Evolutionary conservation across 2,888 invertebrate species (phyloP).

Genomic region (Nomada ruficornis): DNA sequence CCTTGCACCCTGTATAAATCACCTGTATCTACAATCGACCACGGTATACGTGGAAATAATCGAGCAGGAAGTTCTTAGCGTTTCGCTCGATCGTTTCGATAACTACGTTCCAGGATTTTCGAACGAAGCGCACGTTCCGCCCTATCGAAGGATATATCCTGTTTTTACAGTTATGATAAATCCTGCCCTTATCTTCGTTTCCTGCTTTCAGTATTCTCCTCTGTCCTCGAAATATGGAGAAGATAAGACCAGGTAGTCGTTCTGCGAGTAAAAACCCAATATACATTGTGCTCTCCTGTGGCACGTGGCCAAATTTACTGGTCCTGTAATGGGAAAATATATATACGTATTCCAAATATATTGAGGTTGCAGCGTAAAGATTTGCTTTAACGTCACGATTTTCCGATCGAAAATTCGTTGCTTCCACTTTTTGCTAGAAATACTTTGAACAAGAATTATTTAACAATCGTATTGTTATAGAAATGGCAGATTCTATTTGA

Average conservation of each 20-base stretch:
- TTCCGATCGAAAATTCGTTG: no score
- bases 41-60: conserved; percentile 12
- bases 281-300: conserved; percentile 4
- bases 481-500: no score
- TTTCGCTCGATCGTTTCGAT: conserved; percentile 1
- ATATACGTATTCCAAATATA: neutral
- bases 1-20: neutral
- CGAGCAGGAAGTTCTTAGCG: conserved; percentile 14
- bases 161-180: conserved; percentile 25
- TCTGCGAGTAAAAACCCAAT: neutral
- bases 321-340: conserved; percentile 2
- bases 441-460: no score
- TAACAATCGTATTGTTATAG: no score
- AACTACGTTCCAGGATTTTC: conserved; percentile 19
- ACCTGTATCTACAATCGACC: neutral
- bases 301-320: conserved; percentile 12
- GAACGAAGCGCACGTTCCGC: neutral
- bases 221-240: conserved; percentile 16
- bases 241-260: conserved; percentile 23
- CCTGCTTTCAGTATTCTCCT: conserved; percentile 1
- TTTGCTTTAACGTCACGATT: no score
- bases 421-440: no score
- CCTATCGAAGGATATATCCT: conserved; percentile 2
- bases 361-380: neutral
- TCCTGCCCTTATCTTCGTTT: conserved; percentile 36